A percentile compares a stretch with the other conserved stretches of the same genome.
These are phyloP conservation scores for Aquatica leii DNA, from an alignment of 2,888 invertebrate genomes.

Conservation along the genomic window DNA sequence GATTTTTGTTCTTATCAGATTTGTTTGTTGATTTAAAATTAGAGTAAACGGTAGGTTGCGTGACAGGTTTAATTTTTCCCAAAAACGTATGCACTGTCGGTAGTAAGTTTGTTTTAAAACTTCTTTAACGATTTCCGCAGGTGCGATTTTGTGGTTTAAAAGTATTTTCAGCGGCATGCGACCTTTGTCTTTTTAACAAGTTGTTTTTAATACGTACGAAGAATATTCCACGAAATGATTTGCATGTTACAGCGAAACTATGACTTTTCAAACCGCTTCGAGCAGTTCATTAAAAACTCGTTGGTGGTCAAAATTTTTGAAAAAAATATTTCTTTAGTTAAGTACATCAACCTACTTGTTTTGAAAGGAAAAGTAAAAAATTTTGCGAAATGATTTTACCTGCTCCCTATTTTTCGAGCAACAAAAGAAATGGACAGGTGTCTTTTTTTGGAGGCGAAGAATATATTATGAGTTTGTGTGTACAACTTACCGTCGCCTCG, in stretches of 20 bases:
- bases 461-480: neutral
- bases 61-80: no score
- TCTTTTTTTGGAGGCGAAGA: slow-evolving; percentile 46
- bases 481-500: slow-evolving; percentile 59
- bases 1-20: no score
- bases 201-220: neutral
- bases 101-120: neutral
- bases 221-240: slow-evolving; percentile 36
- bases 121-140: slow-evolving; percentile 47
- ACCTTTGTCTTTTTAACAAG: slow-evolving; percentile 29
- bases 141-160: slow-evolving; percentile 46
- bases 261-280: slow-evolving; percentile 10
- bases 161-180: slow-evolving; percentile 26
- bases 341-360: slow-evolving; percentile 7
- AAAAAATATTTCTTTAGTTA: no score
- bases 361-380: slow-evolving; percentile 10
- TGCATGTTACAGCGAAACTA: slow-evolving; percentile 20
- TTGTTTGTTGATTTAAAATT: neutral
- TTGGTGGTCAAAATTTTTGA: neutral
- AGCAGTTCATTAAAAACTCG: neutral
- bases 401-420: slow-evolving; percentile 39
- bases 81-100: no score
- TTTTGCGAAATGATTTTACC: slow-evolving; percentile 45
- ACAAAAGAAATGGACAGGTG: slow-evolving; percentile 51
- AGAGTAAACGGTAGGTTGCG: neutral